Percentiles rank a stretch among this genome's conserved stretches.
phyloP scores from a whole-genome alignment of 2,888 invertebrate species.

The Rapana venosa region DNA sequence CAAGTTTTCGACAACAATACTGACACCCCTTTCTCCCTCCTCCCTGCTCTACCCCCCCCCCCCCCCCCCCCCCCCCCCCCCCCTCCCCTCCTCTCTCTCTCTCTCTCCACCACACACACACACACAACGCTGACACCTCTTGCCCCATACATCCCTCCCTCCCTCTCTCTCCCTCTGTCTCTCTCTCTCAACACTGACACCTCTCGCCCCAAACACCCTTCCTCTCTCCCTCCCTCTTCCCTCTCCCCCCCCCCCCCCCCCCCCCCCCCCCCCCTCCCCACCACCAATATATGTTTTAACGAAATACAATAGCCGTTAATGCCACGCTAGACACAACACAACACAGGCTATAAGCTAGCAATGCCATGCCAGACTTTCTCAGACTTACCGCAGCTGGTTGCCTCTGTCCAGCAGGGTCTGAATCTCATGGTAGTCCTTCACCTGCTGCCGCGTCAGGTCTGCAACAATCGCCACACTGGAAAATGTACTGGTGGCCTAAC shows the following conservation, averaged over 20 bases:
- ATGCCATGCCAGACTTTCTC: no score
- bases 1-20: no score
- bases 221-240: background rate
- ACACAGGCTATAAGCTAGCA: no score
- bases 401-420: constrained; percentile 72
- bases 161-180: background rate
- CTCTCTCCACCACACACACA: background rate
- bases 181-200: background rate
- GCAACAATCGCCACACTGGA: constrained; percentile 29
- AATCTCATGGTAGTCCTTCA: constrained; percentile 71
- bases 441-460: constrained; percentile 74
- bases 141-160: background rate
- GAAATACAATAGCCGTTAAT: no score
- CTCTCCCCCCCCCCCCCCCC: background rate
- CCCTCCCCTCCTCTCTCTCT: background rate
- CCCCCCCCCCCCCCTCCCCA: background rate
- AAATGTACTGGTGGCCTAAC: background rate
- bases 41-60: background rate
- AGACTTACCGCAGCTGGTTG: constrained; percentile 71
- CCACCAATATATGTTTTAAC: background rate
- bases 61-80: background rate
- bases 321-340: no score
- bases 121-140: background rate
- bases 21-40: background rate
- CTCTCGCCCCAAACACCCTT: no score